A percentile compares a stretch with the other conserved stretches of the same genome.
These are phyloP conservation scores for Gobio gobio DNA, from an alignment of 2,113 vertebrate genomes.

Conservation along the genomic window DNA sequence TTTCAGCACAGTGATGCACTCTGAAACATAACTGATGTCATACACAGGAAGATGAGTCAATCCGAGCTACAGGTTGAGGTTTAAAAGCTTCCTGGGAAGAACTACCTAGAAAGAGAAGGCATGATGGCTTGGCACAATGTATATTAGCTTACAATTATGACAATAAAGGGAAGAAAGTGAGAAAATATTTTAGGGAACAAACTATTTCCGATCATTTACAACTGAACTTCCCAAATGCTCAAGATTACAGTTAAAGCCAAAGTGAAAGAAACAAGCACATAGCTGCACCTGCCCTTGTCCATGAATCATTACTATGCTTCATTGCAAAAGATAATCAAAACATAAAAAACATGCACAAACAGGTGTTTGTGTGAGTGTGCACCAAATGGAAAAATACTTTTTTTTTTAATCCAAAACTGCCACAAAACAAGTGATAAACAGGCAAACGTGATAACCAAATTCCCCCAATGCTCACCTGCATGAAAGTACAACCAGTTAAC, in stretches of 20 bases:
- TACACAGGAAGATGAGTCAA: neutral
- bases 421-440: neutral
- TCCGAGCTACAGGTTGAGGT: neutral
- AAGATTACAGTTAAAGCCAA: neutral
- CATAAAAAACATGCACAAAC: neutral
- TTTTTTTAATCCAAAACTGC: neutral
- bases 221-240: neutral
- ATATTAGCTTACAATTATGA: neutral
- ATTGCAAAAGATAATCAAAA: neutral
- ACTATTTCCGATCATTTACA: neutral
- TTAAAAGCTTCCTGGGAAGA: neutral
- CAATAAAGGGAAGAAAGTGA: neutral
- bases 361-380: no score
- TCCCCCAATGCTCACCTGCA: neutral
- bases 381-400: neutral
- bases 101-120: neutral
- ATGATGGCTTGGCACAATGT: neutral
- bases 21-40: neutral
- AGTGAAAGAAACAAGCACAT: neutral
- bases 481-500: neutral
- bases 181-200: neutral
- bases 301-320: neutral
- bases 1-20: neutral
- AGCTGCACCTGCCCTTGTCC: neutral
- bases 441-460: neutral